Conservation (phyloP, 2,888 invertebrate genomes). For the Cactoblastis cactorum region DNA sequence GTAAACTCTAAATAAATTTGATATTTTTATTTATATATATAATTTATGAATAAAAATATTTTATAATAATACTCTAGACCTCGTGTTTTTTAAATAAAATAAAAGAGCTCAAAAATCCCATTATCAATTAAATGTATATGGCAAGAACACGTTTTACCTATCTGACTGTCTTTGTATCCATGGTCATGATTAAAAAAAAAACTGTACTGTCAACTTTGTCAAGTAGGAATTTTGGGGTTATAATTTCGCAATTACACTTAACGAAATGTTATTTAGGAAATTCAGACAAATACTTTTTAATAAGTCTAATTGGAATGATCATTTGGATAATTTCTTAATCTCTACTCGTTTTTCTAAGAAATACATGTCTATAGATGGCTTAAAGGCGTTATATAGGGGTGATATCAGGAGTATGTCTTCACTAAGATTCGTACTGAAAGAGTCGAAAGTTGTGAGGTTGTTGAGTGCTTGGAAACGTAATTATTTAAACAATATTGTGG, state of each 20-base stretch:
- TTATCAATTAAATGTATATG: too few species aligned
- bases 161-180: too few species aligned
- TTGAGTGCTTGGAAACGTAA: conserved; percentile 60
- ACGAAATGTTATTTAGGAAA: conserved; percentile 52
- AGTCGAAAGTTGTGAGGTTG: conserved; percentile 49
- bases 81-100: too few species aligned
- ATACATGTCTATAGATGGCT: conserved; percentile 37
- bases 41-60: too few species aligned
- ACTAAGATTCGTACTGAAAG: conserved; percentile 49
- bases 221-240: conserved; percentile 45
- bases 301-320: conserved; percentile 32
- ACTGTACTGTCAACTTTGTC: conserved; percentile 19
- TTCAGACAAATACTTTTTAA: conserved; percentile 43
- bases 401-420: conserved; percentile 43
- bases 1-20: too few species aligned
- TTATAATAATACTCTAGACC: too few species aligned
- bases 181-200: too few species aligned
- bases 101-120: too few species aligned
- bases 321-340: conserved; percentile 33
- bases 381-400: conserved; percentile 29
- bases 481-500: conserved; percentile 49
- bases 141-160: too few species aligned
- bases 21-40: too few species aligned
- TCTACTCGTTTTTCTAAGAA: conserved; percentile 35
- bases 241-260: conserved; percentile 53